These are phyloP conservation scores for Aldabrachelys gigantea DNA, from an alignment of 2,113 vertebrate genomes.

Conservation along the genomic window DNA sequence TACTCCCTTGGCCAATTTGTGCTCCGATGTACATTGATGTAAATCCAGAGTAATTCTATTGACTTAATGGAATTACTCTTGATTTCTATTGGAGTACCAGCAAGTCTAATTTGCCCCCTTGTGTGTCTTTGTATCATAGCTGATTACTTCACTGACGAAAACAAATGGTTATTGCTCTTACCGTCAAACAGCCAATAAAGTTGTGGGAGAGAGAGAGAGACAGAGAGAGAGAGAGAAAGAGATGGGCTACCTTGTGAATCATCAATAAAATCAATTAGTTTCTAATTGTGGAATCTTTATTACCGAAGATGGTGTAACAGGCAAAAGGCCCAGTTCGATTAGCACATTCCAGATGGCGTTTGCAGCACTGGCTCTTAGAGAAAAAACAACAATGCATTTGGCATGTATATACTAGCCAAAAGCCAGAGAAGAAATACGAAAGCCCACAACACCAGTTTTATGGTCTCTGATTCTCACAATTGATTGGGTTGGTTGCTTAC, in stretches of 20 bases:
- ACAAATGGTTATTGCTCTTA: background rate
- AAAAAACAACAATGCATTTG: background rate
- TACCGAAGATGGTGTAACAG: constrained; percentile 53
- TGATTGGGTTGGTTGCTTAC: background rate
- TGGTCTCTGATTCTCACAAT: background rate
- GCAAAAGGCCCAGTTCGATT: constrained; percentile 28
- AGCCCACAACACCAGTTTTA: background rate
- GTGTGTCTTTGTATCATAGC: background rate
- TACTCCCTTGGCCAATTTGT: constrained; percentile 46
- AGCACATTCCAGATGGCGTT: constrained; percentile 48
- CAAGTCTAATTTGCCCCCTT: background rate
- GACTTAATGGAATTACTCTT: background rate
- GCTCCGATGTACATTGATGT: constrained; percentile 1
- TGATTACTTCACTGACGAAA: background rate
- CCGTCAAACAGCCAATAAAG: background rate
- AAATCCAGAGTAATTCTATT: constrained; percentile 42
- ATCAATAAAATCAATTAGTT: constrained; percentile 59
- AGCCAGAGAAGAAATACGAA: background rate
- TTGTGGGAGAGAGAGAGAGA: background rate
- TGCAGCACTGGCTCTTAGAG: background rate
- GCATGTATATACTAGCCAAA: constrained; percentile 16
- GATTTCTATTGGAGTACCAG: background rate
- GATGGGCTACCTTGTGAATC: constrained; percentile 18
- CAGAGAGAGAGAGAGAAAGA: background rate
- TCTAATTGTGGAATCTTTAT: constrained; percentile 59